phyloP scores from a whole-genome alignment of 2,113 vertebrate genomes.

The Pelecanus crispus region DNA sequence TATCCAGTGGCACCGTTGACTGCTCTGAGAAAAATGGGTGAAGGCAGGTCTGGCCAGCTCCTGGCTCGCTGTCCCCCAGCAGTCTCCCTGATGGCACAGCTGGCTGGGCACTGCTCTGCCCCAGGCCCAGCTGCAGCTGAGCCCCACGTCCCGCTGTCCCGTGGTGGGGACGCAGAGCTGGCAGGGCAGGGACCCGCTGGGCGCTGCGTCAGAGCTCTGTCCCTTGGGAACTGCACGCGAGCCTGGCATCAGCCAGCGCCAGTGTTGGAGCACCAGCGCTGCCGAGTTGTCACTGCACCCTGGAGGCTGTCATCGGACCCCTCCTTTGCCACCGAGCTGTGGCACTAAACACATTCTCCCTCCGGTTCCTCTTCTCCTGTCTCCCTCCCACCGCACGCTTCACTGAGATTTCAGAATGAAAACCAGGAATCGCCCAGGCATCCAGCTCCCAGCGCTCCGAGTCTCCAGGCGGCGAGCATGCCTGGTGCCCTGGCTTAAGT shows the following conservation, averaged over 20 bases:
- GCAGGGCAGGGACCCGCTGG: neutral
- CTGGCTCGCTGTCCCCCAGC: neutral
- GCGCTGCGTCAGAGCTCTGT: neutral
- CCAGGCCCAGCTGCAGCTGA: neutral
- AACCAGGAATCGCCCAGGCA: neutral
- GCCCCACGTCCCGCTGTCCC: neutral
- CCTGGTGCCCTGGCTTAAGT: conserved; percentile 43
- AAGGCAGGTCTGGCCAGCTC: neutral
- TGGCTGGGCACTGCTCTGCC: conserved; percentile 7
- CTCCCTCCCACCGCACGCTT: neutral
- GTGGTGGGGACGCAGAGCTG: neutral
- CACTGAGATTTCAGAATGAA: neutral
- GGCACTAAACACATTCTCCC: neutral
- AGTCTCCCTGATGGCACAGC: neutral
- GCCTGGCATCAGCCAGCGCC: neutral
- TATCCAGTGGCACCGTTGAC: neutral
- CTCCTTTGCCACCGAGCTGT: neutral
- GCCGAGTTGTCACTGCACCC: neutral
- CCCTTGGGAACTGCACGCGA: neutral
- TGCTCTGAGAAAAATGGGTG: neutral
- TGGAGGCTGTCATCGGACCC: neutral
- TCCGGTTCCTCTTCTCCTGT: neutral
- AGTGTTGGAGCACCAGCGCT: neutral
- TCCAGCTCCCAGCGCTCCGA: conserved; percentile 13
- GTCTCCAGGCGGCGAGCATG: neutral